phyloP scores from a whole-genome alignment of 2,797 vertebrate species.

The Coendou prehensilis region DNA sequence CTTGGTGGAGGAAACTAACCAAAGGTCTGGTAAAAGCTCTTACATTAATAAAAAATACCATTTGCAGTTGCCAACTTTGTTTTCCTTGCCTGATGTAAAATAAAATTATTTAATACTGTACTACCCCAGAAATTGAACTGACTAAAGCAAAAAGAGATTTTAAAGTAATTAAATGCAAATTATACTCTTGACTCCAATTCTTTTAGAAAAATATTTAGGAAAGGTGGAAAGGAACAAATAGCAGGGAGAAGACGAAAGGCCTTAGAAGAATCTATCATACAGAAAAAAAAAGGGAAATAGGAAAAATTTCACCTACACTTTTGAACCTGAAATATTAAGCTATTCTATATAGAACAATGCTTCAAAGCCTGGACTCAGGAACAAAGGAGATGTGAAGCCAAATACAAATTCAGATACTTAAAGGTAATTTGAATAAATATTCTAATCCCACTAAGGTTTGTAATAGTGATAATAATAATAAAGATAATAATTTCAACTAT shows the following conservation, averaged over 20 bases:
- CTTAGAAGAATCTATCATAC: neutral
- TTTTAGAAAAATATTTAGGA: constrained; percentile 49
- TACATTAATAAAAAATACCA: neutral
- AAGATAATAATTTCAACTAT: neutral
- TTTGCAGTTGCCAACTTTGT: neutral
- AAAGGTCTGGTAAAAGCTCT: neutral
- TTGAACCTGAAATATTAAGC: constrained; percentile 46
- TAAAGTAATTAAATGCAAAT: constrained; percentile 61
- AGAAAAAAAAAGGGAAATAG: constrained; percentile 29
- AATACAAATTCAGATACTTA: neutral
- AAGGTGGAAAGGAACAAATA: neutral
- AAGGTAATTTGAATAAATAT: neutral
- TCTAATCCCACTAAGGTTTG: neutral
- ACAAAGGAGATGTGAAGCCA: neutral
- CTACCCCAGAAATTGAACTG: constrained; percentile 37
- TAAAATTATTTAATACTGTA: neutral
- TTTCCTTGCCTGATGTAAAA: constrained; percentile 25
- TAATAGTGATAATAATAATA: neutral
- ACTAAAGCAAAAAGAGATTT: constrained; percentile 52
- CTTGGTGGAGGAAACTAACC: neutral
- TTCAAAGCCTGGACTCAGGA: neutral
- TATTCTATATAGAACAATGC: neutral
- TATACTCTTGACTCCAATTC: neutral
- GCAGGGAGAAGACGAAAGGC: constrained; percentile 1
- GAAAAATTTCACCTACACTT: neutral